Evolutionary conservation across 2,113 vertebrate species (phyloP).

Genomic region (Sprattus sprattus): DNA sequence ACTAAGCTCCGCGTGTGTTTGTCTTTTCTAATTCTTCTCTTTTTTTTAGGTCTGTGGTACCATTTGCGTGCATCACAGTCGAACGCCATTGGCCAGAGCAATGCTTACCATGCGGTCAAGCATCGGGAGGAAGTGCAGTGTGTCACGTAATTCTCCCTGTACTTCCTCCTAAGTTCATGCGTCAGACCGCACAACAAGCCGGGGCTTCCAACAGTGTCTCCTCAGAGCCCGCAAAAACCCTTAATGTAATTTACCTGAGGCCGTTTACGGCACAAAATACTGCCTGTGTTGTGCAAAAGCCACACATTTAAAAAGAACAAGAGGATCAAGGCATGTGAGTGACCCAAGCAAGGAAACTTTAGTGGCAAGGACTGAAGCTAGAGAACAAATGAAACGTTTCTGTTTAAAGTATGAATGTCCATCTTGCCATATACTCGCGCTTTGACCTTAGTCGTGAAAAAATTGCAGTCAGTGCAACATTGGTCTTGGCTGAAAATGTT

Average conservation of each 20-base stretch:
- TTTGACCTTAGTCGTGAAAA: conserved; percentile 10
- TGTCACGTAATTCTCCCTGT: neutral
- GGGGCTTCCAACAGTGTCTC: conserved; percentile 7
- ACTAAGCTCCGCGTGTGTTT: neutral
- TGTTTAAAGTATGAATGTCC: conserved; percentile 6
- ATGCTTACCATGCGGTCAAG: neutral
- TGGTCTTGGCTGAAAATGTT: neutral
- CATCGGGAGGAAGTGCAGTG: neutral
- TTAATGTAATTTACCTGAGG: conserved; percentile 33
- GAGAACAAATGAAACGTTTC: conserved; percentile 10
- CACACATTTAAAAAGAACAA: neutral
- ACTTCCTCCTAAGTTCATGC: neutral
- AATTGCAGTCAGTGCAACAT: neutral
- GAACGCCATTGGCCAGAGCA: neutral
- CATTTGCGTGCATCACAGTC: neutral
- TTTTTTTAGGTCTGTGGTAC: neutral
- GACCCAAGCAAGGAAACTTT: neutral
- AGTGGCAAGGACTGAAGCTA: conserved; percentile 3
- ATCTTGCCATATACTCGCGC: conserved; percentile 5
- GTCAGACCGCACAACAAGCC: neutral
- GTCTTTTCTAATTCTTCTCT: neutral
- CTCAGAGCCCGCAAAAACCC: neutral
- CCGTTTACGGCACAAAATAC: conserved; percentile 39
- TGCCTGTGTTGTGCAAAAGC: conserved; percentile 35
- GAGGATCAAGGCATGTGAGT: neutral